Evolutionary conservation across 2,797 vertebrate genomes (phyloP).

Genomic region (Poecilia gillii): DNA sequence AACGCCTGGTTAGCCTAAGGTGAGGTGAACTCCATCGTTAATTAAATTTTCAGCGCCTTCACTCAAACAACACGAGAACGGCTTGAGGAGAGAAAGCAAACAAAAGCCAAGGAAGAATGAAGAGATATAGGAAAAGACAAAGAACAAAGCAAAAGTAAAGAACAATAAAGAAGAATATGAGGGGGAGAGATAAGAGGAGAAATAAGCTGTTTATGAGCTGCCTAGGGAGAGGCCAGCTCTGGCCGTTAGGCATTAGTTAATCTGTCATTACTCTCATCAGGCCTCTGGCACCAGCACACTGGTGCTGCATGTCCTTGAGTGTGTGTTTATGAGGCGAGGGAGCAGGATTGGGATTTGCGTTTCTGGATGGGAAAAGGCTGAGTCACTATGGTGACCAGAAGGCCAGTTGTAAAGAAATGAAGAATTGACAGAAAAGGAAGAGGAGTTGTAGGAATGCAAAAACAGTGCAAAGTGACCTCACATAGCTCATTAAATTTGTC

Average conservation of each 20-base stretch:
- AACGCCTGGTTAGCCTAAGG: conserved; percentile 30
- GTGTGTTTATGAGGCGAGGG: conserved; percentile 38
- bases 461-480: conserved; percentile 29
- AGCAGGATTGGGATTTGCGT: conserved; percentile 72
- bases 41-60: conserved; percentile 33
- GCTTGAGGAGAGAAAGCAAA: conserved; percentile 29
- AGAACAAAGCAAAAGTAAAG: conserved; percentile 20
- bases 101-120: conserved; percentile 11
- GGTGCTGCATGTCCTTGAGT: conserved; percentile 23
- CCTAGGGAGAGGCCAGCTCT: conserved; percentile 72
- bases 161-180: conserved; percentile 22
- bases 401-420: conserved; percentile 47
- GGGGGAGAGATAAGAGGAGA: conserved; percentile 23
- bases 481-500: conserved; percentile 6
- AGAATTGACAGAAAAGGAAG: conserved; percentile 22
- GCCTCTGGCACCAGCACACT: conserved; percentile 59
- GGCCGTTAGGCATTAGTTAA: conserved; percentile 70
- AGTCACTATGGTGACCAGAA: conserved; percentile 77
- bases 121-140: conserved; percentile 32
- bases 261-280: conserved; percentile 79
- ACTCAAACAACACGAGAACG: conserved; percentile 31
- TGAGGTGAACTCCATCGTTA: conserved; percentile 40
- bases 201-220: conserved; percentile 70
- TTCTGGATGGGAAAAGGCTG: conserved; percentile 67
- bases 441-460: conserved; percentile 10